Evolutionary conservation across 2,113 vertebrate species (phyloP).

Genomic region (Prionailurus viverrinus): DNA sequence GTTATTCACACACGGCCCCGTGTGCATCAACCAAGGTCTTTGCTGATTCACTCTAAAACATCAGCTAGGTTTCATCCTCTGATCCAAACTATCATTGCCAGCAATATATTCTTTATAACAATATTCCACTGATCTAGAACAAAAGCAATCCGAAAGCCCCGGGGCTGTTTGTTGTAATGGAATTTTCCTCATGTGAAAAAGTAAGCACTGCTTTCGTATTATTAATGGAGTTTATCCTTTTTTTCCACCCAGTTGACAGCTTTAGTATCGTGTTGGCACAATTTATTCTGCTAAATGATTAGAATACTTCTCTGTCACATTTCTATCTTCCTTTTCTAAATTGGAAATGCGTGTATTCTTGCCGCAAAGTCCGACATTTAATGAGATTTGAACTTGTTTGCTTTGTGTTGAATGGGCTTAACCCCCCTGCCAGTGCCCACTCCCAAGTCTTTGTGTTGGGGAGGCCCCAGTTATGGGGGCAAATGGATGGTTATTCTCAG

Average conservation of each 20-base stretch:
- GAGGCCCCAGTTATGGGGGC: slow-evolving; percentile 73
- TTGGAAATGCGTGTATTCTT: slow-evolving; percentile 69
- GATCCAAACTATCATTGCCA: slow-evolving; percentile 50
- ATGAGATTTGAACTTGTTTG: slow-evolving; percentile 87
- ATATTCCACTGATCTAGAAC: slow-evolving; percentile 70
- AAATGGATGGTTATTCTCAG: slow-evolving; percentile 87
- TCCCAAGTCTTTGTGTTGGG: slow-evolving; percentile 78
- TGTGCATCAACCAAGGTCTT: not conserved
- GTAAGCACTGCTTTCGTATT: slow-evolving; percentile 72
- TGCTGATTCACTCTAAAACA: not conserved
- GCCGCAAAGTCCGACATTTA: slow-evolving; percentile 75
- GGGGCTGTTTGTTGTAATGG: slow-evolving; percentile 78
- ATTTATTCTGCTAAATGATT: slow-evolving; percentile 72
- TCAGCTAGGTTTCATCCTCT: slow-evolving; percentile 25
- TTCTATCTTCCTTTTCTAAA: slow-evolving; percentile 72
- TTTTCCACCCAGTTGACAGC: slow-evolving; percentile 73
- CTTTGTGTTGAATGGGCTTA: slow-evolving; percentile 85
- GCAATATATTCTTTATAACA: slow-evolving; percentile 74
- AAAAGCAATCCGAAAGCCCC: slow-evolving; percentile 68
- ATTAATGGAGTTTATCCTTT: slow-evolving; percentile 77
- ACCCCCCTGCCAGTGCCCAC: slow-evolving; percentile 64
- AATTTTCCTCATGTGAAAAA: slow-evolving; percentile 77
- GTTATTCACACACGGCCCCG: not conserved
- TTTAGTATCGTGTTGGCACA: slow-evolving; percentile 69
- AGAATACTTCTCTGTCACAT: slow-evolving; percentile 65